A percentile compares a stretch with the other conserved stretches of the same genome.
Conservation (phyloP, 35 echinoderm and acorn worm genomes). For the Acanthaster planci region DNA sequence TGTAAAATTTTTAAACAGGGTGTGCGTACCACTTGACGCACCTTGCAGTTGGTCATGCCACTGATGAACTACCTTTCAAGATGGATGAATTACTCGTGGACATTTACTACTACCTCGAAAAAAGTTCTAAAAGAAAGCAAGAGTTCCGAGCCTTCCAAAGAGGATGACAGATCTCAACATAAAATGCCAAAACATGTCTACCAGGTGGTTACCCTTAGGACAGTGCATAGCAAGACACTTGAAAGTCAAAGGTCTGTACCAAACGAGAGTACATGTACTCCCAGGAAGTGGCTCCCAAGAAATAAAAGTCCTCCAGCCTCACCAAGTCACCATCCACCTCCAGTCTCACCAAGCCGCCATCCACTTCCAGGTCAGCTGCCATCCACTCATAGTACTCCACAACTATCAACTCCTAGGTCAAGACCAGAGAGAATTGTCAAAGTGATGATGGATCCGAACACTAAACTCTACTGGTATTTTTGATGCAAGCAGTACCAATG, state of each 20-base stretch:
- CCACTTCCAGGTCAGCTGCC: slow-evolving; percentile 15
- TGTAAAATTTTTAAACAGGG: slow-evolving; percentile 24
- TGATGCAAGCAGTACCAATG: slow-evolving; percentile 44
- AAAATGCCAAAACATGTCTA: slow-evolving; percentile 57
- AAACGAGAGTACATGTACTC: slow-evolving; percentile 9
- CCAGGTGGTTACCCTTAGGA: slow-evolving; percentile 46
- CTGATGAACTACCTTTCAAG: slow-evolving; percentile 39
- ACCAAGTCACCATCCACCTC: slow-evolving; percentile 44
- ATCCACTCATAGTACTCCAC: neutral
- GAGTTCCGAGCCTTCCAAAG: slow-evolving; percentile 38
- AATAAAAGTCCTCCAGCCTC: slow-evolving; percentile 28
- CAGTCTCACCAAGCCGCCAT: no score
- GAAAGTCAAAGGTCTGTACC: neutral
- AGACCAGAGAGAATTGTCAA: slow-evolving; percentile 47
- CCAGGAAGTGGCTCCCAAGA: slow-evolving; percentile 11
- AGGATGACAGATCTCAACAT: slow-evolving; percentile 13
- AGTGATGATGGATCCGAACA: slow-evolving; percentile 54
- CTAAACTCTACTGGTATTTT: slow-evolving; percentile 61
- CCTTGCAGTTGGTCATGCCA: slow-evolving; percentile 48
- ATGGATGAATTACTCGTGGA: slow-evolving; percentile 60
- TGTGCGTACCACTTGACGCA: slow-evolving; percentile 57
- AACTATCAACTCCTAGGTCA: neutral
- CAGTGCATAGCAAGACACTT: slow-evolving; percentile 34
- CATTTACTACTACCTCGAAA: slow-evolving; percentile 57
- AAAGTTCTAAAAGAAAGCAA: slow-evolving; percentile 46